These are phyloP conservation scores for Lasioglossum oenotherae DNA, from an alignment of 2,888 invertebrate genomes.

Conservation along the genomic window DNA sequence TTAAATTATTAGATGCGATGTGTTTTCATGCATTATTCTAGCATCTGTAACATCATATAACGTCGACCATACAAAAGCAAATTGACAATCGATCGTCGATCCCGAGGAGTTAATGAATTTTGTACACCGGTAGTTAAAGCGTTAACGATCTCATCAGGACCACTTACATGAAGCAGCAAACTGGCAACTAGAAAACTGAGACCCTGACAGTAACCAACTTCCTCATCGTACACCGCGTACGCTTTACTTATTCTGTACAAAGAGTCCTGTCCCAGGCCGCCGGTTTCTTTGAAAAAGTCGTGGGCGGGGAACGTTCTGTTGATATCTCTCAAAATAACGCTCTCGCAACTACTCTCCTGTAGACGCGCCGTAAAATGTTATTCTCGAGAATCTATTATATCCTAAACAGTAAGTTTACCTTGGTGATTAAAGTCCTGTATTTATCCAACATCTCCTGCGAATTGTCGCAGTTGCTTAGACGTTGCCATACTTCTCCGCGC, in stretches of 20 bases:
- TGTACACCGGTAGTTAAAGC: background rate
- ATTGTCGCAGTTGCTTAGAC: slow-evolving; percentile 94
- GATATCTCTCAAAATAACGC: slow-evolving; percentile 97
- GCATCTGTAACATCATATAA: too few species aligned
- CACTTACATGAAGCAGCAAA: slow-evolving; percentile 94
- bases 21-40: background rate
- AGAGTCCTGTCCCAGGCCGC: slow-evolving; percentile 98
- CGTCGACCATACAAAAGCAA: too few species aligned
- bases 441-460: slow-evolving; percentile 95
- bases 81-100: too few species aligned
- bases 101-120: background rate
- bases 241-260: slow-evolving; percentile 98
- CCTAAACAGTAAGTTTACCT: slow-evolving; percentile 86
- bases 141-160: background rate
- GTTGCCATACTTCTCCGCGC: slow-evolving; percentile 98
- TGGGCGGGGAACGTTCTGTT: slow-evolving; percentile 99
- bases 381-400: background rate
- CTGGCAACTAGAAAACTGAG: slow-evolving; percentile 99
- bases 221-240: slow-evolving; percentile 98
- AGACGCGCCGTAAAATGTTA: slow-evolving; percentile 6
- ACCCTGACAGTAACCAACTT: slow-evolving; percentile 99
- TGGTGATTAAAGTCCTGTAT: slow-evolving; percentile 96
- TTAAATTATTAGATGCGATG: background rate
- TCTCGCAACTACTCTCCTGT: slow-evolving; percentile 97
- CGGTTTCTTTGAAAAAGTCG: slow-evolving; percentile 98